A percentile compares a stretch with the other conserved stretches of the same genome.
Evolutionary conservation across 2,797 vertebrate genomes (phyloP).

Genomic region (Eulemur coronatus): DNA sequence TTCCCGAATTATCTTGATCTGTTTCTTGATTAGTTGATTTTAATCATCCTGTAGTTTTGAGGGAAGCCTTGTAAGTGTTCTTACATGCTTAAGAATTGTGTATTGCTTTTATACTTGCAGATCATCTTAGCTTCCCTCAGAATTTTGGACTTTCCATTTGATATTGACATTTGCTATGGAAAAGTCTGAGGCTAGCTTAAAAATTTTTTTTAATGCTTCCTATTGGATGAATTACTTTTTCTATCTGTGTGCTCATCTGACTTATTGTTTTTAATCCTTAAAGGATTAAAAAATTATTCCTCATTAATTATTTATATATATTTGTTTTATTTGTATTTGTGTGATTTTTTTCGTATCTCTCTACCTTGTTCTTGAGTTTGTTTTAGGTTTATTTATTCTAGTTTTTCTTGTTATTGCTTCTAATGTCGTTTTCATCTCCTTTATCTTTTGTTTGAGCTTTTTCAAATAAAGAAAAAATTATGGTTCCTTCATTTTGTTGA

Average conservation of each 20-base stretch:
- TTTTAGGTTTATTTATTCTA: neutral
- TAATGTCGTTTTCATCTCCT: neutral
- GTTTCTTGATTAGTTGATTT: conserved; percentile 16
- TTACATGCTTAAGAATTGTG: neutral
- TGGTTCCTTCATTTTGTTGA: neutral
- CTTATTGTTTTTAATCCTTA: neutral
- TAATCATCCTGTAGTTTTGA: neutral
- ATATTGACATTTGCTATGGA: neutral
- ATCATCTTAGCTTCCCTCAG: neutral
- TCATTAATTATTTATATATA: neutral
- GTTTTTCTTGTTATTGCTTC: neutral
- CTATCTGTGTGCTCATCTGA: neutral
- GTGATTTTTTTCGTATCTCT: neutral
- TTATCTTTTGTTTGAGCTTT: neutral
- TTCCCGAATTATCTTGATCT: neutral
- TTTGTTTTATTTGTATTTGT: neutral
- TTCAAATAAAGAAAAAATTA: neutral
- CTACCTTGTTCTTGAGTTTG: neutral
- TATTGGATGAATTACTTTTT: neutral
- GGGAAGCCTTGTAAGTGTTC: neutral
- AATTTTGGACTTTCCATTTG: neutral
- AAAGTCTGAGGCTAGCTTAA: neutral
- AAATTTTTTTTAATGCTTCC: neutral
- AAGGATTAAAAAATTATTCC: neutral
- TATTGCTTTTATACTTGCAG: conserved; percentile 29